Evolutionary conservation across 2,888 invertebrate genomes (phyloP).

Genomic region (Sesia apiformis): DNA sequence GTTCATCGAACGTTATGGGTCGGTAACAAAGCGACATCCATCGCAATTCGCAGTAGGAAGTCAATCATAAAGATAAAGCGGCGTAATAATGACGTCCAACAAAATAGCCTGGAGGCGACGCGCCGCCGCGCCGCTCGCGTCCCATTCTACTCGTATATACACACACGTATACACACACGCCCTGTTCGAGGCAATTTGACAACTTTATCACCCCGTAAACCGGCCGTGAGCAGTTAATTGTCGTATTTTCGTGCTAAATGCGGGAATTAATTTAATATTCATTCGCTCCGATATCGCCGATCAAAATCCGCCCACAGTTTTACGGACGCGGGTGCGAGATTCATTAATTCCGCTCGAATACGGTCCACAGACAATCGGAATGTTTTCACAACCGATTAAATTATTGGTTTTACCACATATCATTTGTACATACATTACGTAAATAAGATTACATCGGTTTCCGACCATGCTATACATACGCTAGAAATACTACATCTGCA

Average conservation of each 20-base stretch:
- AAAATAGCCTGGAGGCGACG: constrained; percentile 16
- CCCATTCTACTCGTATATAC: neutral
- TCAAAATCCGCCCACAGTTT: constrained; percentile 31
- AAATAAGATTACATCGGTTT: neutral
- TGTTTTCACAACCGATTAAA: constrained; percentile 1
- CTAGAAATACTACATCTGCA: too few species aligned
- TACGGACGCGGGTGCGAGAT: constrained; percentile 21
- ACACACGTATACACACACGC: constrained; percentile 7
- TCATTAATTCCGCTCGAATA: constrained; percentile 17
- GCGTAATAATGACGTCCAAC: constrained; percentile 18
- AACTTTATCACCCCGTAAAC: constrained; percentile 50
- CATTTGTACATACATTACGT: neutral
- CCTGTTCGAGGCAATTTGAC: constrained; percentile 27
- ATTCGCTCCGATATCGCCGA: constrained; percentile 34
- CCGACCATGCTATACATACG: neutral
- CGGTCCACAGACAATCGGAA: neutral
- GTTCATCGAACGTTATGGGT: too few species aligned
- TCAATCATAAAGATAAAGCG: constrained; percentile 38
- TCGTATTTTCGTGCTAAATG: constrained; percentile 43
- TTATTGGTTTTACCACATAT: neutral
- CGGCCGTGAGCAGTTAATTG: constrained; percentile 37
- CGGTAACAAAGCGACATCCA: neutral
- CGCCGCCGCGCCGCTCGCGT: constrained; percentile 4
- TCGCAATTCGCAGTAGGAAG: constrained; percentile 15
- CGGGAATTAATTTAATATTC: constrained; percentile 49